A percentile compares a stretch with the other conserved stretches of the same genome.
These are phyloP conservation scores for Tapirus terrestris DNA, from an alignment of 2,113 vertebrate genomes.

Conservation along the genomic window DNA sequence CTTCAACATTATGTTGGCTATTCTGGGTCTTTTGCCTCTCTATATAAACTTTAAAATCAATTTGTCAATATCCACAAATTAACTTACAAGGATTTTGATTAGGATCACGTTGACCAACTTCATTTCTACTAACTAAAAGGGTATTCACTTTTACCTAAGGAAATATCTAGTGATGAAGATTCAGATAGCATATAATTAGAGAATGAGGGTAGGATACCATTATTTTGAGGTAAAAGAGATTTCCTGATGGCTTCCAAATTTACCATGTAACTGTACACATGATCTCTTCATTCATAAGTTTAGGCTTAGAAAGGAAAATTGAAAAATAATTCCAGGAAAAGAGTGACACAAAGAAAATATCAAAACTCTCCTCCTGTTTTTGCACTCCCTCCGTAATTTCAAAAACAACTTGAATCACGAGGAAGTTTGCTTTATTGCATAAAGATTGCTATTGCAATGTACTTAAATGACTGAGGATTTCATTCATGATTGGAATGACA, in stretches of 20 bases:
- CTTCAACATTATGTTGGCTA: background rate
- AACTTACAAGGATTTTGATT: background rate
- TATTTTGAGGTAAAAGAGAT: background rate
- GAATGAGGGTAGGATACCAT: background rate
- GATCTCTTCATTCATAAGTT: background rate
- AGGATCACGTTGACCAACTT: background rate
- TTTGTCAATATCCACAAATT: background rate
- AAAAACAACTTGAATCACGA: conserved; percentile 25
- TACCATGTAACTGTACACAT: background rate
- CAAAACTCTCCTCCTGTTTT: background rate
- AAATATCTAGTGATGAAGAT: background rate
- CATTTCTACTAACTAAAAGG: background rate
- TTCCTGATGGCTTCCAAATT: background rate
- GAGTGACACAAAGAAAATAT: background rate
- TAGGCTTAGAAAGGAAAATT: background rate
- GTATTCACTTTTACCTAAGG: background rate
- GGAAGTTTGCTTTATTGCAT: background rate
- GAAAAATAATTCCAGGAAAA: background rate
- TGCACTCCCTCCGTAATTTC: background rate
- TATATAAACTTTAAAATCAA: background rate
- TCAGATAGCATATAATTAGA: background rate
- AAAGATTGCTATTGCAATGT: background rate
- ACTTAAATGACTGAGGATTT: conserved; percentile 66
- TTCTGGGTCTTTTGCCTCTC: background rate
- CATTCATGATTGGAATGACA: background rate